phyloP scores from a whole-genome alignment of 2,888 invertebrate genomes.

The Xanthorhoe designata region DNA sequence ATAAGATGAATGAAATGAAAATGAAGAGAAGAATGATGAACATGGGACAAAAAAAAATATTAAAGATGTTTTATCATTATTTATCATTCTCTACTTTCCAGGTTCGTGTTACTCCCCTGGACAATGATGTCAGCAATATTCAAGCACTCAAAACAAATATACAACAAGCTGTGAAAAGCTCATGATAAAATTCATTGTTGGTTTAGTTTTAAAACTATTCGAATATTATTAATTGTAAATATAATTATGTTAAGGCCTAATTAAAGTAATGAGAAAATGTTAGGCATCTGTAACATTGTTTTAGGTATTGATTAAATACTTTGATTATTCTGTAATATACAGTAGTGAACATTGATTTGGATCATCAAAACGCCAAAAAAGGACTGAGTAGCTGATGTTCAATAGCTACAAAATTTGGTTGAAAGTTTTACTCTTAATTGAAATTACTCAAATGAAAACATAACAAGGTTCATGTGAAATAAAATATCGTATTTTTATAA shows the following conservation, averaged over 20 bases:
- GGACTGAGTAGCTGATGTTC: background rate
- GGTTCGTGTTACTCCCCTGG: slow-evolving; percentile 74
- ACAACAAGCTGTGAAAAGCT: slow-evolving; percentile 66
- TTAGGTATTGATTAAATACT: background rate
- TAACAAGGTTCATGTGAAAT: background rate
- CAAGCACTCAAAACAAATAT: slow-evolving; percentile 61
- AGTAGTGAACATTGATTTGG: too few species aligned
- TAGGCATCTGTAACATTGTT: background rate
- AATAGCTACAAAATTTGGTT: background rate
- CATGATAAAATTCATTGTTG: slow-evolving; percentile 52
- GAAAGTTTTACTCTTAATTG: background rate
- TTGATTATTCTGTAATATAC: background rate
- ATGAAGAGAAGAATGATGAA: too few species aligned
- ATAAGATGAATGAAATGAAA: too few species aligned
- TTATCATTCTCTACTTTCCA: slow-evolving; percentile 49
- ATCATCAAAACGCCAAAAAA: background rate
- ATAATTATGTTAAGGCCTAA: slow-evolving; percentile 45
- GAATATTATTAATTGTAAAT: slow-evolving; percentile 65
- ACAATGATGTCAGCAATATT: slow-evolving; percentile 58
- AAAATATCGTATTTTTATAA: slow-evolving; percentile 9
- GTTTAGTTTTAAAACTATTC: slow-evolving; percentile 53
- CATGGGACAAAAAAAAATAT: too few species aligned
- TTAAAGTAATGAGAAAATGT: slow-evolving; percentile 1
- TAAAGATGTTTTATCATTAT: background rate
- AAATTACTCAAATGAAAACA: background rate